phyloP scores from a whole-genome alignment of 2,113 vertebrate genomes.

The Tenebrosternarchus preto region DNA sequence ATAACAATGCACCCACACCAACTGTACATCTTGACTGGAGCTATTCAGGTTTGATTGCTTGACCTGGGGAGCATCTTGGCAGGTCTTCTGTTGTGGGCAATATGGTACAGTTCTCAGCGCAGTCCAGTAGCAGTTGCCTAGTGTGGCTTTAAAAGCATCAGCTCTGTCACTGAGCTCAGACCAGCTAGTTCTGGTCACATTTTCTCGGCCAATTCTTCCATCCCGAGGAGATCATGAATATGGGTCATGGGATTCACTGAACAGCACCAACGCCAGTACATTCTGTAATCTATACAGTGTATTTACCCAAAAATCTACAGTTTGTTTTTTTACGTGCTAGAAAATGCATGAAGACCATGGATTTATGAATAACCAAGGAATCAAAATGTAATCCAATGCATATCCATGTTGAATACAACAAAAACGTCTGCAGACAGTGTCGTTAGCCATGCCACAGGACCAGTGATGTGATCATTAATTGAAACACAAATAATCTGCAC shows the following conservation, averaged over 20 bases:
- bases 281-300: constrained; percentile 2
- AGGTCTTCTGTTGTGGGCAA: background rate
- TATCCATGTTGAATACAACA: no score
- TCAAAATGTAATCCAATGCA: no score
- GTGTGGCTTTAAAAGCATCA: background rate
- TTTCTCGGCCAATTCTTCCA: background rate
- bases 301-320: background rate
- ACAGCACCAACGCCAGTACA: background rate
- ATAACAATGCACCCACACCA: constrained; percentile 1
- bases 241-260: background rate
- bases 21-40: background rate
- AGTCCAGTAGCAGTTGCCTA: constrained; percentile 1
- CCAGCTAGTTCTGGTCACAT: no score
- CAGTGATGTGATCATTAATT: no score
- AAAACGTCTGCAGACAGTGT: no score
- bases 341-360: background rate
- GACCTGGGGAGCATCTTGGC: constrained; percentile 3
- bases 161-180: no score
- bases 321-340: background rate
- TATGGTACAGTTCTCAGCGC: background rate
- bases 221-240: background rate
- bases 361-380: background rate
- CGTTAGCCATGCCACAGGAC: no score
- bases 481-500: no score
- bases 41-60: constrained; percentile 22